These are phyloP conservation scores for Calameuta pallipes DNA, from an alignment of 2,888 invertebrate species.

Conservation along the genomic window DNA sequence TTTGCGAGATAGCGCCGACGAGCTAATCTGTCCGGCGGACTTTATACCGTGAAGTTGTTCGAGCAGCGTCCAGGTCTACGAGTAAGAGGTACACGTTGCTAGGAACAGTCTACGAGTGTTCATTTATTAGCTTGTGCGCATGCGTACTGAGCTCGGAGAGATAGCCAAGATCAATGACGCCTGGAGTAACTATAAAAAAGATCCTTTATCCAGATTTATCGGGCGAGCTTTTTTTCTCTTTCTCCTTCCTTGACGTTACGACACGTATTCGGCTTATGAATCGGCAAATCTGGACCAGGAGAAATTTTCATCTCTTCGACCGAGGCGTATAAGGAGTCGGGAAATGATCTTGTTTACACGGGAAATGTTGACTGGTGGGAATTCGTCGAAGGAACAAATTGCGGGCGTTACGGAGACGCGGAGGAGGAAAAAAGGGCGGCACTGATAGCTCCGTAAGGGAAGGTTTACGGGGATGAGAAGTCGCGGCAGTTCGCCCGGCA, in stretches of 20 bases:
- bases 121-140: neutral
- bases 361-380: neutral
- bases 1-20: constrained; percentile 45
- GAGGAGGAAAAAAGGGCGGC: neutral
- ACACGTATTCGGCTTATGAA: neutral
- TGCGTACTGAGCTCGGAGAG: neutral
- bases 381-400: neutral
- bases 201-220: neutral
- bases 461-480: neutral
- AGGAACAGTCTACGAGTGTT: neutral
- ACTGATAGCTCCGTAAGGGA: neutral
- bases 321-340: neutral
- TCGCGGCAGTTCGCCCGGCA: neutral
- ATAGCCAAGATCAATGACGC: neutral
- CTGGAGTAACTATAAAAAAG: neutral
- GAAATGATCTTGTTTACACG: neutral
- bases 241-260: neutral
- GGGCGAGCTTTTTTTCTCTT: neutral
- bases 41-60: constrained; percentile 43
- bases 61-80: constrained; percentile 37
- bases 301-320: neutral
- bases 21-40: constrained; percentile 52
- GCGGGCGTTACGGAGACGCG: neutral
- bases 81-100: constrained; percentile 5
- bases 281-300: neutral